phyloP scores from a whole-genome alignment of 2,888 invertebrate genomes.

The Drosophila subquinaria region DNA sequence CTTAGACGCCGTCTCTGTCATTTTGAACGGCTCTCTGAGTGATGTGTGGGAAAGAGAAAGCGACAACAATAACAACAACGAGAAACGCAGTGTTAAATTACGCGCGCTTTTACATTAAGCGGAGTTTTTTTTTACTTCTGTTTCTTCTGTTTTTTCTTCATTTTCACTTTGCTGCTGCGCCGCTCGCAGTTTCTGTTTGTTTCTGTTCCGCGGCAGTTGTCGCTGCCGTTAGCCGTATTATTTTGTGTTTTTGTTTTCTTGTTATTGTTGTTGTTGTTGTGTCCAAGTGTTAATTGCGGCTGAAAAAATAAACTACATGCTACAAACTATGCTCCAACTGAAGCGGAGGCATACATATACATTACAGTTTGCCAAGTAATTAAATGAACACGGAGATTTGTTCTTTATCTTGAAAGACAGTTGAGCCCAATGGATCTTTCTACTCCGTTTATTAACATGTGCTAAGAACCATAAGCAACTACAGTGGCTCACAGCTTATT shows the following conservation, averaged over 20 bases:
- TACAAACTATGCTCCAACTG: conserved; percentile 8
- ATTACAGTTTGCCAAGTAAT: conserved; percentile 2
- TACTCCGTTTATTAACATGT: neutral
- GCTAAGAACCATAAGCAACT: neutral
- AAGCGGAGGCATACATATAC: neutral
- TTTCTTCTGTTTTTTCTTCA: conserved; percentile 22
- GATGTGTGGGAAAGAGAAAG: conserved; percentile 71
- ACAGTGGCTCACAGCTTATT: no score
- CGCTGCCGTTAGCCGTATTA: conserved; percentile 32
- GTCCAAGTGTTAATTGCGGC: conserved; percentile 44
- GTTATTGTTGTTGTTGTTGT: conserved; percentile 3
- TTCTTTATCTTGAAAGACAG: neutral
- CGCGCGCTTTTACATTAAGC: conserved; percentile 76
- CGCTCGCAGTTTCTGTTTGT: conserved; percentile 31
- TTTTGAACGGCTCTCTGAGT: conserved; percentile 30
- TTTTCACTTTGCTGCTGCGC: conserved; percentile 34
- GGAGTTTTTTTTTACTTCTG: conserved; percentile 48
- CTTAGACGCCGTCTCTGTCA: conserved; percentile 15
- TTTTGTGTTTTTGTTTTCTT: conserved; percentile 2
- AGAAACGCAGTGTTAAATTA: conserved; percentile 73
- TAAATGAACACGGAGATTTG: neutral
- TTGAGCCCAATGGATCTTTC: no score
- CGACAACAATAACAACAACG: conserved; percentile 46
- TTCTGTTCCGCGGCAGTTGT: conserved; percentile 47
- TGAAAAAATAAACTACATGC: conserved; percentile 28